Conservation (phyloP, 2,113 vertebrate species). For the Rhagologus leucostigma region DNA sequence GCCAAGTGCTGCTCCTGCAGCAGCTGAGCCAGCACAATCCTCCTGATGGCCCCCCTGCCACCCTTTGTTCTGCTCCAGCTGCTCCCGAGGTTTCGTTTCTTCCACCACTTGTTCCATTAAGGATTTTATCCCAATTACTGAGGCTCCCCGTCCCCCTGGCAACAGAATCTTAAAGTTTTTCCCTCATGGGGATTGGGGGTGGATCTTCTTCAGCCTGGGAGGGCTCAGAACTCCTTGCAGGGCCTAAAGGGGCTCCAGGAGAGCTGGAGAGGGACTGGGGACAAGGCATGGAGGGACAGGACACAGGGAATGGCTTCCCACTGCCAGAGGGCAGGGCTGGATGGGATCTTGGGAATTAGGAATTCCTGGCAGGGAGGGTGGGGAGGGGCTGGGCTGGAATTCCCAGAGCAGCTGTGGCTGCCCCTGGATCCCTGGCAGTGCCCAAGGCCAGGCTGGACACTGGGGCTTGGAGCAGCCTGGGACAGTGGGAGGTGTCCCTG, state of each 20-base stretch:
- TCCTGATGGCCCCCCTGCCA: neutral
- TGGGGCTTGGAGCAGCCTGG: neutral
- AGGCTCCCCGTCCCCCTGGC: accelerated
- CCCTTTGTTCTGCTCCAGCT: neutral
- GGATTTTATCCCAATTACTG: neutral
- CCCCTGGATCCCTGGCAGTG: neutral
- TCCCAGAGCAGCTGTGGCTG: neutral
- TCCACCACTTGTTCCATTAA: neutral
- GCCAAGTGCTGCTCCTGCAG: neutral
- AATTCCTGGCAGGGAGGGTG: neutral
- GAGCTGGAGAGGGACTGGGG: neutral
- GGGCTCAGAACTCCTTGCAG: neutral
- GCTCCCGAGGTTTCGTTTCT: neutral
- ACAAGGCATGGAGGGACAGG: neutral
- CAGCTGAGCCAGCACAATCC: neutral
- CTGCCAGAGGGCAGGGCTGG: accelerated
- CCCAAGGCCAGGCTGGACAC: neutral
- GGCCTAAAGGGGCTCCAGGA: neutral
- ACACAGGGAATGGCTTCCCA: neutral
- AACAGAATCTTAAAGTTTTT: neutral
- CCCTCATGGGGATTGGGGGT: accelerated
- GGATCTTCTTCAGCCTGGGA: neutral
- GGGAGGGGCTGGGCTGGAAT: neutral
- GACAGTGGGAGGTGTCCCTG: neutral
- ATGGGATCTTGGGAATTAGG: neutral